Conservation (phyloP, 2,888 invertebrate species). For the Sarcophaga rosellei region DNA sequence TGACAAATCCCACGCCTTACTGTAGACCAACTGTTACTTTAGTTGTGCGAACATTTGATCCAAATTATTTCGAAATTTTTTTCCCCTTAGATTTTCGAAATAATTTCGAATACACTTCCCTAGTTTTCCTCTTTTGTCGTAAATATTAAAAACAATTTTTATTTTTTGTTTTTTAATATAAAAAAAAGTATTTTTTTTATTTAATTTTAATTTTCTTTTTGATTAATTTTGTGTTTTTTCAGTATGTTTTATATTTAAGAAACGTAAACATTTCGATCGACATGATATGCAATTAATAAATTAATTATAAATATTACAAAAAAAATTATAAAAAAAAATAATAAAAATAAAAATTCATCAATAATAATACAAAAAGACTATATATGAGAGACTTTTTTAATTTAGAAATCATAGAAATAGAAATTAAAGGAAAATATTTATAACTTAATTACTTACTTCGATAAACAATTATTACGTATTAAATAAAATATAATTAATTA, state of each 20-base stretch:
- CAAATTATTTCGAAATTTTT: too few relatives aligned
- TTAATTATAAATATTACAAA: constrained; percentile 56
- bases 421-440: constrained; percentile 12
- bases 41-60: too few relatives aligned
- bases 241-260: constrained; percentile 14
- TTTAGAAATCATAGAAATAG: too few relatives aligned
- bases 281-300: constrained; percentile 61
- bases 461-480: constrained; percentile 52
- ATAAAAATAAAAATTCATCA: constrained; percentile 20
- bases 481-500: constrained; percentile 18
- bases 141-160: background rate
- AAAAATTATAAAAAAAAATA: background rate
- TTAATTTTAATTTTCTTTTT: constrained; percentile 3
- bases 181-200: constrained; percentile 34
- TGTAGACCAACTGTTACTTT: too few relatives aligned
- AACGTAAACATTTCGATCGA: constrained; percentile 29
- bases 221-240: background rate
- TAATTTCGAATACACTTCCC: too few relatives aligned
- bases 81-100: too few relatives aligned
- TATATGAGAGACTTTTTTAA: background rate
- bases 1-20: too few relatives aligned
- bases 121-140: too few relatives aligned
- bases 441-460: constrained; percentile 39
- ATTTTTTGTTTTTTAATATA: constrained; percentile 11
- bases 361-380: constrained; percentile 26